Percentiles rank a stretch among this genome's conserved stretches.
Conservation (phyloP, 2,888 invertebrate genomes). For the Lordiphosa andalusiaca region DNA sequence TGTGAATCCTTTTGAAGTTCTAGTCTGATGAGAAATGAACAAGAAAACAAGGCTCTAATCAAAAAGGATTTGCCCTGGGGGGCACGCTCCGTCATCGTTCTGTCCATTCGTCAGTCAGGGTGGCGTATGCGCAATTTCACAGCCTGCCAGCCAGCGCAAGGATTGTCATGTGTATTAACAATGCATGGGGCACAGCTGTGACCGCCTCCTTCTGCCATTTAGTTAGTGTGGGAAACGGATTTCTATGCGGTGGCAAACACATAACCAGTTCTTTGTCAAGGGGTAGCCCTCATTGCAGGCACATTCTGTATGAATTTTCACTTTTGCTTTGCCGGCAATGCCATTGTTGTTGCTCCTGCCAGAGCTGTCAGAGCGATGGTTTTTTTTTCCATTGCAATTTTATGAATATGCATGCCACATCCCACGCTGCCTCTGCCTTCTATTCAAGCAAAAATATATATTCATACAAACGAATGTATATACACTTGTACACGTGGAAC, state of each 20-base stretch:
- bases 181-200: conserved; percentile 58
- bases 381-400: conserved; percentile 41
- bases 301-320: conserved; percentile 53
- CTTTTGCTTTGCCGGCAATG: conserved; percentile 34
- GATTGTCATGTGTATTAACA: conserved; percentile 65
- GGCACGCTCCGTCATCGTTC: conserved; percentile 26
- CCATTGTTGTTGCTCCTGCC: conserved; percentile 29
- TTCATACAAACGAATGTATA: conserved; percentile 5
- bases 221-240: conserved; percentile 44
- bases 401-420: conserved; percentile 62
- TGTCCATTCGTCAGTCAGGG: conserved; percentile 25
- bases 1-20: conserved; percentile 48
- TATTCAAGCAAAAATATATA: background rate
- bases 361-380: conserved; percentile 34
- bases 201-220: conserved; percentile 38
- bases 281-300: conserved; percentile 19
- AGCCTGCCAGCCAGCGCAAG: conserved; percentile 48
- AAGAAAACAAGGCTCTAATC: conserved; percentile 47
- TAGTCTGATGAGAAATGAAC: conserved; percentile 55
- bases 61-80: conserved; percentile 33
- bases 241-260: conserved; percentile 51
- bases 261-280: conserved; percentile 36
- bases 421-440: conserved; percentile 11
- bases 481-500: background rate
- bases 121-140: conserved; percentile 64